Evolutionary conservation across 2,113 vertebrate species (phyloP).

Genomic region (Strigops habroptila): DNA sequence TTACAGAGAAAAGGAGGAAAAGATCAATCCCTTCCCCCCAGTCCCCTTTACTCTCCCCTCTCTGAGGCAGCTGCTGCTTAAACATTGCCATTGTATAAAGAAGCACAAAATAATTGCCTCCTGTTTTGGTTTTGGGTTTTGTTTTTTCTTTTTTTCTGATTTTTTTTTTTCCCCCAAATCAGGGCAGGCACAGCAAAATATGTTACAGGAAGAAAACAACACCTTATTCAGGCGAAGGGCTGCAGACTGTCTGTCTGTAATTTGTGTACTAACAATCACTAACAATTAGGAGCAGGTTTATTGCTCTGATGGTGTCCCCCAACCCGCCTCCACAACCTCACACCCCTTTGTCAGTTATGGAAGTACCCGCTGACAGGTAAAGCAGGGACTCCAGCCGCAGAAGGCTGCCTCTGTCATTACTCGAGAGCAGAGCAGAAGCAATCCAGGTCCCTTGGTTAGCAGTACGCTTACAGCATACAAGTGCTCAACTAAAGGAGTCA

Average conservation of each 20-base stretch:
- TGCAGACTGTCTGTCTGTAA: conserved; percentile 5
- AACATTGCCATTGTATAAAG: not conserved
- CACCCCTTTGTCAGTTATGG: not conserved
- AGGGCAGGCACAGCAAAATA: not conserved
- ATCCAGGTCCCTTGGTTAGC: conserved; percentile 45
- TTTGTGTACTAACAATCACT: conserved; percentile 50
- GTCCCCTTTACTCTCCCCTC: not conserved
- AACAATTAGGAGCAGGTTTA: conserved; percentile 34
- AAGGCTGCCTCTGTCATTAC: conserved; percentile 33
- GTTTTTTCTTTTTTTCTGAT: not conserved
- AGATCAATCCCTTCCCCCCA: conserved; percentile 5
- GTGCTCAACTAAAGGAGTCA: conserved; percentile 67
- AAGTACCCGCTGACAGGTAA: conserved; percentile 10
- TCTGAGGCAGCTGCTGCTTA: conserved; percentile 4
- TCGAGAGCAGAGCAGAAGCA: conserved; percentile 49
- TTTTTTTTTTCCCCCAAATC: not conserved
- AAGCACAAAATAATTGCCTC: conserved; percentile 23
- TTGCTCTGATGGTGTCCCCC: not conserved
- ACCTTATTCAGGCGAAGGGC: conserved; percentile 7
- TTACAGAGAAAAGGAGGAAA: conserved; percentile 31
- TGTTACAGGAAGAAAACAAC: not conserved
- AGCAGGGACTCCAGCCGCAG: conserved; percentile 16
- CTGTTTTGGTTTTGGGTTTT: not conserved
- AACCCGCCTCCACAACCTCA: not conserved
- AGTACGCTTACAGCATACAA: conserved; percentile 53